Evolutionary conservation across 2,888 invertebrate species (phyloP).

Genomic region (Caenorhabditis sp.): DNA sequence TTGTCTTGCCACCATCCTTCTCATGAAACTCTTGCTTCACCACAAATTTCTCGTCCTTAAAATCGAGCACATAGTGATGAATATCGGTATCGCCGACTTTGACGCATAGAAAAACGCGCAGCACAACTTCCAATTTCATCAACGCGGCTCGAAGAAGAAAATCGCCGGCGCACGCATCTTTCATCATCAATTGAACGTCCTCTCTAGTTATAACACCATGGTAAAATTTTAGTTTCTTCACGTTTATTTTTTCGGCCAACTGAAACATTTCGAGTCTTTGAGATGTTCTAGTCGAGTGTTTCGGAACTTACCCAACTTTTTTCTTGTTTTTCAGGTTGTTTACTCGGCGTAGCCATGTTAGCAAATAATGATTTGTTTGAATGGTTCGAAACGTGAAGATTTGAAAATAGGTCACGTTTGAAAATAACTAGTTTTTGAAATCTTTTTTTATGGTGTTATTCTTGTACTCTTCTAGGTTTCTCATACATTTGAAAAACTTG

Average conservation of each 20-base stretch:
- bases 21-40: constrained; percentile 21
- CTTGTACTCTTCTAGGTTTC: too few relatives aligned
- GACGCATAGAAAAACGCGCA: constrained; percentile 20
- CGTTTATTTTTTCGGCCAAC: constrained; percentile 3
- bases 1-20: background rate
- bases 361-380: background rate
- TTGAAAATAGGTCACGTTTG: too few relatives aligned
- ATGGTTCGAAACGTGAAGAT: too few relatives aligned
- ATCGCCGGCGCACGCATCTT: constrained; percentile 10
- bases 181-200: constrained; percentile 24
- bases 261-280: background rate
- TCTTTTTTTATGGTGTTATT: too few relatives aligned
- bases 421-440: too few relatives aligned
- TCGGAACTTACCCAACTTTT: background rate
- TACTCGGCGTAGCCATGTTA: background rate
- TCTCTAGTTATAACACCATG: constrained; percentile 33
- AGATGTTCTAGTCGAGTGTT: background rate
- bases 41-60: constrained; percentile 5
- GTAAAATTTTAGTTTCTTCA: constrained; percentile 23
- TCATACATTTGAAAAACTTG: too few relatives aligned
- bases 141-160: constrained; percentile 24
- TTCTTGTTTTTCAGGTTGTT: background rate
- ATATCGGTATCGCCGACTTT: constrained; percentile 9
- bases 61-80: constrained; percentile 26
- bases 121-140: constrained; percentile 9